Evolutionary conservation across 2,113 vertebrate genomes (phyloP), one percentile per base, ranked within the genome.

Genomic region (Gopherus evgoodei): DNA sequence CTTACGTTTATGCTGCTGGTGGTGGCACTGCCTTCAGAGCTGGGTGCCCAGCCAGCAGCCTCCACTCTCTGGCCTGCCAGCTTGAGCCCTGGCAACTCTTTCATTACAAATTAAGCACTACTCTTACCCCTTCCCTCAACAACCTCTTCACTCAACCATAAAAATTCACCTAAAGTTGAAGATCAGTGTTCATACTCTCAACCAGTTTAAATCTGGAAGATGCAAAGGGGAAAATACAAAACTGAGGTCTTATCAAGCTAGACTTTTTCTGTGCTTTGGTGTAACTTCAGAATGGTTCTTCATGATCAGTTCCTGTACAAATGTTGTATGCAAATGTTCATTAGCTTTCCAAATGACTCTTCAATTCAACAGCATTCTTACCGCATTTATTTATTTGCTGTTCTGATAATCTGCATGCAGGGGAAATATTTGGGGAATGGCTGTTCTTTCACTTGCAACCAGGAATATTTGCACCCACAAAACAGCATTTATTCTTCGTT

Each of bases 251-350:
- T 65, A 86, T 75, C 54, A 31, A 42, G 6, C 19, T 31, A 27
- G 57, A n/a, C 52, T 78, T 87, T 35, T 85, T 69, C 13, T 72
- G 59, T 52, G 31, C 35, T 72, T n/a, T 25, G 4, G 0, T 81
- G 69, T 87, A 80, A 69, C 56, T 94, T 85, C 76, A 49, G 50
- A 38, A 50, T 84, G 83, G 81, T 86, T 95, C 38, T 84, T 88
- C 21, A 27, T 93, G 87, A 94, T 91, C 69, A 86, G 86, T 90
- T 88, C 62, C 47, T 54, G 57, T 78, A 57, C 84, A 65, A 95
- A 90, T 38, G 44, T 88, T 84, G 35, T 27, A 95, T 92, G 90
- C 1, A 92, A 90, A 84, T 83, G 83, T 72, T 91, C 72, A 35
- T 95, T 87, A 72, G n/a, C 90, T n/a, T 95, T 93, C n/a, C n/a